Evolutionary conservation across 1,140 invertebrate species (phyloP).

Genomic region (Drosophila kikkawai): DNA sequence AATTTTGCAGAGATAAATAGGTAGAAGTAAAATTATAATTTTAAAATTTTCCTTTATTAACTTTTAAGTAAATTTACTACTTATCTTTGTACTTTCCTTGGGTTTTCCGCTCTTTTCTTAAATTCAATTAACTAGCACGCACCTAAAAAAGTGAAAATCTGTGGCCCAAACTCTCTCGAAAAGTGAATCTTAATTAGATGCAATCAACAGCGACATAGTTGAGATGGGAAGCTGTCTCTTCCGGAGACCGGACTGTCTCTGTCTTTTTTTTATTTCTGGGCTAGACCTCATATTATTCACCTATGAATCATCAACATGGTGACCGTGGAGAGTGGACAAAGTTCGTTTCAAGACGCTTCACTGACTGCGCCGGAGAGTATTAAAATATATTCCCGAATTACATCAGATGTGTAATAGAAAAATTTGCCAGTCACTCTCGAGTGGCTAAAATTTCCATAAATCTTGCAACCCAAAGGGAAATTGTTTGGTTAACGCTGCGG

Average conservation of each 20-base stretch:
- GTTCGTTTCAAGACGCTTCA: slow-evolving; percentile 49
- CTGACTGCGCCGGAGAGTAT: slow-evolving; percentile 6
- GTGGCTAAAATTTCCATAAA: slow-evolving; percentile 41
- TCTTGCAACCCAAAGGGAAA: slow-evolving; percentile 30
- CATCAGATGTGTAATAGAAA: slow-evolving; percentile 42
- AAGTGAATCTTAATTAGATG: slow-evolving; percentile 73
- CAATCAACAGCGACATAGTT: slow-evolving; percentile 55
- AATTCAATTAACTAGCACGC: slow-evolving; percentile 52
- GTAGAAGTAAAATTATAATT: not conserved
- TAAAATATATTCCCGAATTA: slow-evolving; percentile 35
- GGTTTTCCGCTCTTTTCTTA: slow-evolving; percentile 9
- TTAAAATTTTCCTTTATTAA: not conserved
- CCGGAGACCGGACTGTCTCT: slow-evolving; percentile 14
- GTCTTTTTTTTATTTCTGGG: slow-evolving; percentile 15
- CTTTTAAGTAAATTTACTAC: not conserved
- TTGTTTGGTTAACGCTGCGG: slow-evolving; percentile 31
- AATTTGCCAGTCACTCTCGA: slow-evolving; percentile 56
- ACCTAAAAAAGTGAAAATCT: slow-evolving; percentile 74
- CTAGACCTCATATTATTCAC: not conserved
- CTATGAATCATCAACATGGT: slow-evolving; percentile 26
- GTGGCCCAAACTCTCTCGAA: slow-evolving; percentile 17
- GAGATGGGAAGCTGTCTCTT: slow-evolving; percentile 29
- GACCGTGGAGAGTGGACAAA: slow-evolving; percentile 21
- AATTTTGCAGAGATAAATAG: not conserved
- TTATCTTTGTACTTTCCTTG: slow-evolving; percentile 5